Conservation (phyloP, 2,888 invertebrate species). For the Lasioglossum villosulum region DNA sequence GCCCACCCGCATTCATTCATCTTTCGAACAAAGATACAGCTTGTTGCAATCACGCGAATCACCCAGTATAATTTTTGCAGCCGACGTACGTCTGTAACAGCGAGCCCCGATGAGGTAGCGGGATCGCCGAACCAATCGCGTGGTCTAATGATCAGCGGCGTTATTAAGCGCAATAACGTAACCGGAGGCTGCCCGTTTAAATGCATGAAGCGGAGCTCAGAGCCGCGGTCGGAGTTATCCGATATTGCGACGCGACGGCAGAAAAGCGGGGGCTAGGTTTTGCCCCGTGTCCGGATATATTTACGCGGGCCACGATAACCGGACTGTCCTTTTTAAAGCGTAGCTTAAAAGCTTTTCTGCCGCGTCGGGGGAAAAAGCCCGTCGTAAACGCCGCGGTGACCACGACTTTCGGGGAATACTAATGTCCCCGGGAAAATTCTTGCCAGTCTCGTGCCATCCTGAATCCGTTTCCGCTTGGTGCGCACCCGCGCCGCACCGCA, state of each 20-base stretch:
- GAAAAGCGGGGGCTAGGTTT: constrained; percentile 50
- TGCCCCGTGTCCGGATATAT: constrained; percentile 71
- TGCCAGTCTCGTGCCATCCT: constrained; percentile 36
- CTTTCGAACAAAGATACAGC: too few species aligned
- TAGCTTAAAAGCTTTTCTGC: constrained; percentile 76
- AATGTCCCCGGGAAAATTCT: constrained; percentile 44
- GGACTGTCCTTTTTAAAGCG: constrained; percentile 74
- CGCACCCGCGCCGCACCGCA: neutral
- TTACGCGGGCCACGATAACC: constrained; percentile 78
- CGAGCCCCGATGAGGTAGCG: neutral
- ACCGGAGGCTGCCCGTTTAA: constrained; percentile 76
- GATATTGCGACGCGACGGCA: constrained; percentile 54
- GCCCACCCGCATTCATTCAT: too few species aligned
- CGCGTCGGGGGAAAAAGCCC: constrained; percentile 47
- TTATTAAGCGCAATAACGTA: constrained; percentile 73
- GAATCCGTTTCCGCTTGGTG: constrained; percentile 4
- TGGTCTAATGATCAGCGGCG: constrained; percentile 47
- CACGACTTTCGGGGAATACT: constrained; percentile 68
- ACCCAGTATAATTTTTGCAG: too few species aligned
- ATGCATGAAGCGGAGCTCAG: constrained; percentile 75
- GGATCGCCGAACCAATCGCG: constrained; percentile 37
- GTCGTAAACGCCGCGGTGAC: constrained; percentile 53
- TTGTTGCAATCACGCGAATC: too few species aligned
- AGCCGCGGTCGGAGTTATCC: constrained; percentile 55
- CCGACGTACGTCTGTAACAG: too few species aligned